Evolutionary conservation across 2,113 vertebrate species (phyloP).

Genomic region (Mormoops blainvillei): DNA sequence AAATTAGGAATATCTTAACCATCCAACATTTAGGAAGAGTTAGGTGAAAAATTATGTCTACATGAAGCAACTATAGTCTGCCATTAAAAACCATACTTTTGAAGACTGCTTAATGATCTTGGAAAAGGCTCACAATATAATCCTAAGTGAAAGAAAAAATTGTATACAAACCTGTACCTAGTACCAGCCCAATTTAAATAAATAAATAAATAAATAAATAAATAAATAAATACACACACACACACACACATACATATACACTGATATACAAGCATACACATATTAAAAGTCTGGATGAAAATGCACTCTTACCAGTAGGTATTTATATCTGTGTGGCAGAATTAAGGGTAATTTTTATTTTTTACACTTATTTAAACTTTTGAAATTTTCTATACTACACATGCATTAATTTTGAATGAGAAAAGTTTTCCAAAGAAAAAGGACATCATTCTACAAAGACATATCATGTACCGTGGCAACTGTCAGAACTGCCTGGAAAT

Average conservation of each 20-base stretch:
- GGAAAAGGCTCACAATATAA: background rate
- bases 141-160: background rate
- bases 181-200: background rate
- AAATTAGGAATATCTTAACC: background rate
- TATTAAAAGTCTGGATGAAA: background rate
- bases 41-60: background rate
- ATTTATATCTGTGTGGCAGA: background rate
- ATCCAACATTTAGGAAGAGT: background rate
- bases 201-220: no score
- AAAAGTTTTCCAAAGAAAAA: background rate
- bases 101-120: background rate
- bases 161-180: background rate
- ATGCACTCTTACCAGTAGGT: background rate
- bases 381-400: background rate
- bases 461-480: conserved; percentile 1
- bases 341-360: background rate
- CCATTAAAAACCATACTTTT: background rate
- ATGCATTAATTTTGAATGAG: background rate
- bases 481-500: background rate
- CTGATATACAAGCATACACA: background rate
- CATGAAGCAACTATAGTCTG: background rate
- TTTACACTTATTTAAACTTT: background rate
- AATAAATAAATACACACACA: no score
- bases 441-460: background rate
- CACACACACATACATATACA: no score